Base-by-base conservation (phyloP, 2,888 invertebrate species). In the Syrista parreyssii region DNA sequence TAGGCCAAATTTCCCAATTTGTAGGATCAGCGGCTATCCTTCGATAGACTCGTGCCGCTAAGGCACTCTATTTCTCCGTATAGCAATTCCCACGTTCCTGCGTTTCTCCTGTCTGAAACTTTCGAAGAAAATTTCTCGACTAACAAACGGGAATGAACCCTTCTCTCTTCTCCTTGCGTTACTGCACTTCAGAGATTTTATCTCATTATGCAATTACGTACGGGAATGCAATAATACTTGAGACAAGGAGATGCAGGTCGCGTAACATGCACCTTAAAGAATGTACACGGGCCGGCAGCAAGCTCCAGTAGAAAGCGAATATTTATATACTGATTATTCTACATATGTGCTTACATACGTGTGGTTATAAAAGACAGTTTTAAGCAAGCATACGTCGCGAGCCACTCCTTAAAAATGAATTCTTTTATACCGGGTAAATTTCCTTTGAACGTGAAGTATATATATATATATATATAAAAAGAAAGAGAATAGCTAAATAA, bases 241-340 rank as follows among this genome's bases (percentile, higher is more conserved):
- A 72, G 76, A 78, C 68, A 12, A 71, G 77, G 81, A 80, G 82
- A 81, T 79, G 77, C 79, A 78, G 77, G 78, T 82, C 81, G 81
- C 82, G 80, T 82, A 82, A 82, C 81, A 76, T 34, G 79, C 75
- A 75, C 55, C 55, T 78, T 68, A 78, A 78, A 73, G 78, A 75
- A 33, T 73, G 69, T 77, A 76, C 75, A 77, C 69, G 12, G 78
- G 40, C 76, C 69, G 75, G 76, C 77, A 77, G 33, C 76, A 74
- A 85, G 86, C 87, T 87, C 87, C 86, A 86, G 86, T 86, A 86
- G 86, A 86, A 87, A 87, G 86, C 82, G 84, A 81, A 81, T 83
- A 84, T 86, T 86, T 85, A 81, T 86, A 84, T 85, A 86, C 80
- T 73, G 68, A 68, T 31, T 32, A 33, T 71, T 15, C 23, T 34